These are phyloP conservation scores for Petroica traversi DNA, from an alignment of 2,113 vertebrate genomes.

Conservation along the genomic window DNA sequence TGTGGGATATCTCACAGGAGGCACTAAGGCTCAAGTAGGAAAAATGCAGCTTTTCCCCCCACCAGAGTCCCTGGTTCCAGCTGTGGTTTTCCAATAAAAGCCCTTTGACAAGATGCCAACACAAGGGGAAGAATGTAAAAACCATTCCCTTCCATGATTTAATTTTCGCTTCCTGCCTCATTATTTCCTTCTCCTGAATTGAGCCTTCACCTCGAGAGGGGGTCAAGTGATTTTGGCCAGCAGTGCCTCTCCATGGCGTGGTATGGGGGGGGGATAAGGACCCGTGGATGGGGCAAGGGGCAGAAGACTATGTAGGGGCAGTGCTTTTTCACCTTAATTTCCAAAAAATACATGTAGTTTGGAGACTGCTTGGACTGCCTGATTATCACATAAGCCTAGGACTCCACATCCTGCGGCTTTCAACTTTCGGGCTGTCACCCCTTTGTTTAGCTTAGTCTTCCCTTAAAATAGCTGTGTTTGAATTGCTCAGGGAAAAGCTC, in stretches of 20 bases:
- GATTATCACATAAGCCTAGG: background rate
- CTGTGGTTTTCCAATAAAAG: background rate
- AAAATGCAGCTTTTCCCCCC: background rate
- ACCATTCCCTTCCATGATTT: background rate
- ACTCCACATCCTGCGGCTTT: background rate
- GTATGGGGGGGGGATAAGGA: fast-evolving
- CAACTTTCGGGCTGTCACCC: background rate
- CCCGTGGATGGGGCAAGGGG: fast-evolving
- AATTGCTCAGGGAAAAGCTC: constrained; percentile 16
- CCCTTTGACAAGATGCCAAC: background rate
- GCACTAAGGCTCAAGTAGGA: background rate
- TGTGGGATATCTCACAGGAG: background rate
- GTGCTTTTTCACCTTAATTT: fast-evolving
- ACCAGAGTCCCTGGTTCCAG: background rate
- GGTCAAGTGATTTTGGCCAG: background rate
- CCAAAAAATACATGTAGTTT: background rate
- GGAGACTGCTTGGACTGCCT: background rate
- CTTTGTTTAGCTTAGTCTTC: background rate
- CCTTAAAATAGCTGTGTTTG: background rate
- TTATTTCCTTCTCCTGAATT: background rate
- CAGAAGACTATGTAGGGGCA: fast-evolving
- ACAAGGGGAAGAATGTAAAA: background rate
- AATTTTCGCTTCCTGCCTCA: background rate
- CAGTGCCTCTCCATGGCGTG: fast-evolving
- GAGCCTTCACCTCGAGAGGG: background rate